These are phyloP conservation scores for Orthosia gothica DNA, from an alignment of 2,888 invertebrate species.

Conservation along the genomic window DNA sequence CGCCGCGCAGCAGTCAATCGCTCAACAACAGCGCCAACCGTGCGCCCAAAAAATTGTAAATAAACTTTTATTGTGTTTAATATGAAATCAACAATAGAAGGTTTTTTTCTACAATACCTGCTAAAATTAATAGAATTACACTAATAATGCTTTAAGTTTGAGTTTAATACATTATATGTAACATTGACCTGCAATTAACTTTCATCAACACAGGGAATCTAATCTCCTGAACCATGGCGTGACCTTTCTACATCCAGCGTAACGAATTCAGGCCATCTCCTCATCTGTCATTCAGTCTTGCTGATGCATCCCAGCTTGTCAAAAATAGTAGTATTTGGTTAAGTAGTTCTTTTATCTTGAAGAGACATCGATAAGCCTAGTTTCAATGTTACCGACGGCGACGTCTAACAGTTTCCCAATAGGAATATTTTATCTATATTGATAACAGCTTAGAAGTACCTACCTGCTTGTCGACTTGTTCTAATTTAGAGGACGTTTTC, in stretches of 20 bases:
- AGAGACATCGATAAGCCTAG: slow-evolving; percentile 11
- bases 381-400: slow-evolving; percentile 37
- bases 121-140: too few species aligned
- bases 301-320: slow-evolving; percentile 5
- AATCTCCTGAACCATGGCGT: background rate
- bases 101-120: too few species aligned
- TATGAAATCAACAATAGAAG: too few species aligned
- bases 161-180: too few species aligned
- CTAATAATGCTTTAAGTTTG: too few species aligned
- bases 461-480: slow-evolving; percentile 31
- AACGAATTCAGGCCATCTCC: background rate
- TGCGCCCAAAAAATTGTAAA: too few species aligned
- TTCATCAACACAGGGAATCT: background rate
- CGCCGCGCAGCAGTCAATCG: too few species aligned
- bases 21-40: too few species aligned
- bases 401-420: slow-evolving; percentile 48
- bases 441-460: slow-evolving; percentile 40
- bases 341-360: slow-evolving; percentile 46
- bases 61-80: too few species aligned
- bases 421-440: slow-evolving; percentile 38
- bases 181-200: background rate
- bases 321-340: slow-evolving; percentile 7
- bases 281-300: background rate
- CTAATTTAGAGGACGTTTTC: slow-evolving; percentile 43
- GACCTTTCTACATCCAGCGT: background rate